Evolutionary conservation across 2,888 invertebrate species (phyloP), one percentile per base, ranked within the genome.

Genomic region (Eurytoma californica): DNA sequence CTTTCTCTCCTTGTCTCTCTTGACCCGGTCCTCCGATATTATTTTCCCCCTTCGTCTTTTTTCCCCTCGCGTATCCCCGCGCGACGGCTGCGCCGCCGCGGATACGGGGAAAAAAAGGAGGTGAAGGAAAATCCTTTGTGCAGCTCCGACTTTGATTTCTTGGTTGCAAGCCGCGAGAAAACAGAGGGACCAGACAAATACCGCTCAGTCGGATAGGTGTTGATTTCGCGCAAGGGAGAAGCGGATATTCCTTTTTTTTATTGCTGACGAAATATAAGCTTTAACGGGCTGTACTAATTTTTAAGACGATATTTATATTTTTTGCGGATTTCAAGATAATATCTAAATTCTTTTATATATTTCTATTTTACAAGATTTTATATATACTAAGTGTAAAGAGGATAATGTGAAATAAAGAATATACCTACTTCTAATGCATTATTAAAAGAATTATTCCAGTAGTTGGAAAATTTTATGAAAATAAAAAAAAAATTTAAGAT

Each of bases 1-100:
- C 79, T 65, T 75, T 79, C 65, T 28, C 18, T 65, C 53, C 73
- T 51, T 55, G 73, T 73, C 73, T 74, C 63, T 67, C 72, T 79
- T 72, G 74, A 77, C 80, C 80, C 65, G 70, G 30, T 78, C 74
- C 69, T 72, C 67, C 67, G 55, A 65, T 60, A 24, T 51, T 60
- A 57, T 73, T 58, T 53, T 51, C 57, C 70, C 68, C 72, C 58
- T 61, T 13, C 39, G 5, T 47, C 9, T 74, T 55, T 72, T 53
- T n/a, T 39, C 20, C 58, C 77, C 51, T 72, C 28, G 63, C 67
- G 69, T 55, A 76, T 51, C 47, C 12, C 18, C 18, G 51, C 20
- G 18, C 53, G 68, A 18, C 4, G 73, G 49, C 58, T 14, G 39
- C 28, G 3, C 39, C 20, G 55, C 53, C 16, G 53, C 13, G 13